Conservation (phyloP, 2,888 invertebrate species). For the Orthosia gracilis region DNA sequence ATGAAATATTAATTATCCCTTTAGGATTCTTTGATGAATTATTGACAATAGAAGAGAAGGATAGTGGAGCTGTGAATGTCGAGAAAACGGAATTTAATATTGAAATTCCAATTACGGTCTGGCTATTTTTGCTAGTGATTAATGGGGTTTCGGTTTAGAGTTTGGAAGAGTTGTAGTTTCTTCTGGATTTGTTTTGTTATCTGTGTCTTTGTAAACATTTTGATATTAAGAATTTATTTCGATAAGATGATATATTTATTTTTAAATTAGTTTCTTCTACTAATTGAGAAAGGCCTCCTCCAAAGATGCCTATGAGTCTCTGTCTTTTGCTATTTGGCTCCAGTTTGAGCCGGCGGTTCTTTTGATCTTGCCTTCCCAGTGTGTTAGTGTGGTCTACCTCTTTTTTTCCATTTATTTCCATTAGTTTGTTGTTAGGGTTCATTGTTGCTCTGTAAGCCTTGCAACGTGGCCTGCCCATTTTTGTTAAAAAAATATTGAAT, state of each 20-base stretch:
- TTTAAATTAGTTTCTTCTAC: background rate
- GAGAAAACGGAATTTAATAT: constrained; percentile 55
- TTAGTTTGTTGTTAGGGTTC: too few relatives aligned
- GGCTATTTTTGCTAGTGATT: constrained; percentile 49
- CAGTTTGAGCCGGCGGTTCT: too few relatives aligned
- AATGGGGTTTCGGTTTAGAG: constrained; percentile 34
- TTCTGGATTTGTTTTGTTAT: constrained; percentile 4
- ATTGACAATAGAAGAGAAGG: constrained; percentile 38
- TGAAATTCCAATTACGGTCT: constrained; percentile 48
- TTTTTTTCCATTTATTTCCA: too few relatives aligned
- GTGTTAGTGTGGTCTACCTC: too few relatives aligned
- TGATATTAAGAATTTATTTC: background rate
- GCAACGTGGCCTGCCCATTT: too few relatives aligned
- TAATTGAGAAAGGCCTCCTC: too few relatives aligned
- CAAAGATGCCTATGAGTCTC: too few relatives aligned
- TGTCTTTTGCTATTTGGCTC: too few relatives aligned
- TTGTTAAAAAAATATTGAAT: too few relatives aligned
- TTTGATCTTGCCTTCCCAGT: too few relatives aligned
- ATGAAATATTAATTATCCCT: constrained; percentile 51
- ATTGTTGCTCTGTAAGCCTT: too few relatives aligned
- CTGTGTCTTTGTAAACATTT: background rate
- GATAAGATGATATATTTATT: background rate
- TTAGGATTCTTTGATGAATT: constrained; percentile 49
- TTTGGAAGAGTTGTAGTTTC: constrained; percentile 32
- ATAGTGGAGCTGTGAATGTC: constrained; percentile 34